Evolutionary conservation across 1,140 invertebrate species (phyloP).

Genomic region (Caenorhabditis briggsae): DNA sequence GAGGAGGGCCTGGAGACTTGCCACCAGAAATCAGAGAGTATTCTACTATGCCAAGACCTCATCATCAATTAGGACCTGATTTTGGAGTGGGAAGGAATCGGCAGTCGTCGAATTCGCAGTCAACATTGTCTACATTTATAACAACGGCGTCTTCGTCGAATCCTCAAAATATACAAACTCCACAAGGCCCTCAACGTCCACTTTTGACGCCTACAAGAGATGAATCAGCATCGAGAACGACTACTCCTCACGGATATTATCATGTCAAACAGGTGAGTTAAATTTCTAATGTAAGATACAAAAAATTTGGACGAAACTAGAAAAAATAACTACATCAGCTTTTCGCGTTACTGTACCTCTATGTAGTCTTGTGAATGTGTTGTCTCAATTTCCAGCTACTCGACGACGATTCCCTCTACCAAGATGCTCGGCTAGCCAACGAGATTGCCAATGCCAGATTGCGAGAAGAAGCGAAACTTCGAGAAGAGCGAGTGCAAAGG

Average conservation of each 20-base stretch:
- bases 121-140: constrained; percentile 32
- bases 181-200: constrained; percentile 4
- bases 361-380: neutral
- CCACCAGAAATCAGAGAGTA: constrained; percentile 46
- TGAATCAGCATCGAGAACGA: constrained; percentile 14
- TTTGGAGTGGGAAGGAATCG: constrained; percentile 1
- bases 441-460: constrained; percentile 54
- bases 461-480: constrained; percentile 52
- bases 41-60: constrained; percentile 35
- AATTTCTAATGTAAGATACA: neutral
- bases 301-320: no score
- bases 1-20: constrained; percentile 1
- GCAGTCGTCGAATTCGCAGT: constrained; percentile 49
- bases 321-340: no score
- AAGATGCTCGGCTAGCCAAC: constrained; percentile 62
- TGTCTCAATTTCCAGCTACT: constrained; percentile 42
- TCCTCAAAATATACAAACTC: no score
- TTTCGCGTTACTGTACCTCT: neutral
- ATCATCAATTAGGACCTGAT: neutral
- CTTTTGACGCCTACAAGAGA: constrained; percentile 45
- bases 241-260: constrained; percentile 68
- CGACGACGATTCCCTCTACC: constrained; percentile 55
- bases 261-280: constrained; percentile 71
- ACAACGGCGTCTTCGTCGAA: neutral
- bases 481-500: constrained; percentile 45